Evolutionary conservation across 1,140 invertebrate genomes (phyloP).

Genomic region (Papilio polyxenes): DNA sequence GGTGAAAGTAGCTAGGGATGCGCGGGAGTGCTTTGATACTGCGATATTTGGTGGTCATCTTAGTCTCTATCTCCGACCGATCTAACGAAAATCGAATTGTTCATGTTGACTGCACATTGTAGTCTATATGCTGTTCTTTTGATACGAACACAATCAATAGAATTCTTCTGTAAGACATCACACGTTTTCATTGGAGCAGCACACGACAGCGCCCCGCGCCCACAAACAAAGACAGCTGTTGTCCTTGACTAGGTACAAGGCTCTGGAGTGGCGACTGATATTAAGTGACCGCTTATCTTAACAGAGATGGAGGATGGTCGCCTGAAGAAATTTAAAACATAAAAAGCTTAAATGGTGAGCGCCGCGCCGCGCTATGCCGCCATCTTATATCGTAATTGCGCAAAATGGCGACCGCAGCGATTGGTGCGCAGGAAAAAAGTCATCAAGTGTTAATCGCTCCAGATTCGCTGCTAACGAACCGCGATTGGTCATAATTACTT

Average conservation of each 20-base stretch:
- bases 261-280: background rate
- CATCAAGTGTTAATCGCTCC: constrained; percentile 66
- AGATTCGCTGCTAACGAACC: constrained; percentile 69
- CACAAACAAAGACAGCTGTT: background rate
- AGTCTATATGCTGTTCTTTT: background rate
- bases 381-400: constrained; percentile 68
- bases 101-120: background rate
- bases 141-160: background rate
- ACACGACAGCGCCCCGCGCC: background rate
- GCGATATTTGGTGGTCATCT: background rate
- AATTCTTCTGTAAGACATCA: background rate
- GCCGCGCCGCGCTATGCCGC: constrained; percentile 57
- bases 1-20: background rate
- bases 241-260: background rate
- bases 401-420: constrained; percentile 61
- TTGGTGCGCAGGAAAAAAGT: constrained; percentile 66
- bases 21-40: background rate
- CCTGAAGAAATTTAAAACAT: constrained; percentile 22
- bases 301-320: constrained; percentile 39
- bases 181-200: background rate
- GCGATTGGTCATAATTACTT: constrained; percentile 64
- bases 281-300: background rate
- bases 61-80: background rate
- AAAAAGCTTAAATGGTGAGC: constrained; percentile 50
- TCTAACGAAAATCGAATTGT: too few relatives aligned